Conservation (phyloP, 1,140 invertebrate species). For the Chionoecetes opilio region DNA sequence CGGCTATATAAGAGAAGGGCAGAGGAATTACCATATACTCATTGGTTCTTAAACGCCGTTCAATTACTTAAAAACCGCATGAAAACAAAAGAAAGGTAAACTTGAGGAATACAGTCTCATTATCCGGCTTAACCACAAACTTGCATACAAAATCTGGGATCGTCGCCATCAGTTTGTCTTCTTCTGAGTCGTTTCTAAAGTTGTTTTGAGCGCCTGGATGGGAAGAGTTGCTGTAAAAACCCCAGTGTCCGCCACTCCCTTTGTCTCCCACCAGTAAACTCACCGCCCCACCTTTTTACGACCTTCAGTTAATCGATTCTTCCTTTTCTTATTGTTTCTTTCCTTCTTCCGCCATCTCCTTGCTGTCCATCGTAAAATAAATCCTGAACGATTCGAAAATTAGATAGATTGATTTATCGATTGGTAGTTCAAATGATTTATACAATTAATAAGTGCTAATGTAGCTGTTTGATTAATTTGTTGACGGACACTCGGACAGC, state of each 20-base stretch:
- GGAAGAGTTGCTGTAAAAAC: conserved; percentile 15
- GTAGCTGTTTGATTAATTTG: too few species aligned
- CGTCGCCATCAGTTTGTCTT: background rate
- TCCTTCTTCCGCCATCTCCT: background rate
- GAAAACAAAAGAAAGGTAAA: conserved; percentile 70
- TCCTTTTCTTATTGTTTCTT: background rate
- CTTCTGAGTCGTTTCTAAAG: background rate
- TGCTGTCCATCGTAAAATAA: background rate
- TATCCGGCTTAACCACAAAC: conserved; percentile 57
- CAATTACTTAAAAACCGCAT: conserved; percentile 73
- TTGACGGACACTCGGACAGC: too few species aligned
- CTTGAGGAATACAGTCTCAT: background rate
- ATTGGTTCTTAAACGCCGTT: conserved; percentile 68
- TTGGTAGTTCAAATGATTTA: too few species aligned
- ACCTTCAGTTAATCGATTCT: conserved; percentile 38
- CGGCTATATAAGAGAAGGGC: background rate
- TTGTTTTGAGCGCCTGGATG: background rate
- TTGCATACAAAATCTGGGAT: conserved; percentile 38
- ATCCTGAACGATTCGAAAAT: too few species aligned
- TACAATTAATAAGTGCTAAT: too few species aligned
- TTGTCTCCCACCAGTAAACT: conserved; percentile 35
- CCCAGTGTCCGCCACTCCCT: background rate
- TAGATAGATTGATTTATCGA: too few species aligned
- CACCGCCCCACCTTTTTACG: background rate
- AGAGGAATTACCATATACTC: conserved; percentile 62